Percentiles rank a stretch among this genome's conserved stretches.
phyloP scores from a whole-genome alignment of 92 coral and sea anemone species.

The Plumapathes pennacea region DNA sequence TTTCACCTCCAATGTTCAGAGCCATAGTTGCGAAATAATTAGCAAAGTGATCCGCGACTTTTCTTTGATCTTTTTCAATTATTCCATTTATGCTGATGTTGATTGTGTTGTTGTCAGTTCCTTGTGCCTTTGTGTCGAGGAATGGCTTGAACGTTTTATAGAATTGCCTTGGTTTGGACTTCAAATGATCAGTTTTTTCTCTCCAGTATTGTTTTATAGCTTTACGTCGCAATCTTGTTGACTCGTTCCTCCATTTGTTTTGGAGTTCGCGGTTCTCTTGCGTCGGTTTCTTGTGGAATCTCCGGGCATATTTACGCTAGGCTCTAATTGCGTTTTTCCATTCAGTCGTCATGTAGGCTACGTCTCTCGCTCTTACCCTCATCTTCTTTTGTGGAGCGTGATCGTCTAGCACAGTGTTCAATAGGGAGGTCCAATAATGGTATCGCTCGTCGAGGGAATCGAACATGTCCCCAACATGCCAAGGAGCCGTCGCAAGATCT shows the following conservation, averaged over 20 bases:
- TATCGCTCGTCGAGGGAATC: slow-evolving; percentile 12
- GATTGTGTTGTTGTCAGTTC: background rate
- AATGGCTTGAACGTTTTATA: slow-evolving; percentile 20
- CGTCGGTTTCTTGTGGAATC: background rate
- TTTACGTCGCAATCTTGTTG: slow-evolving; percentile 14
- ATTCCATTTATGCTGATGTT: background rate
- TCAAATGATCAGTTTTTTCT: slow-evolving; percentile 9
- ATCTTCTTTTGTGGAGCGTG: slow-evolving; percentile 9
- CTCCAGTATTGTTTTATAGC: slow-evolving; percentile 22
- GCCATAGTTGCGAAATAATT: slow-evolving; percentile 5
- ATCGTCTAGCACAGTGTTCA: slow-evolving; percentile 1
- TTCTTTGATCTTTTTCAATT: slow-evolving; percentile 7
- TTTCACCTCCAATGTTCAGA: slow-evolving; percentile 3
- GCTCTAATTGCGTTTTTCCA: slow-evolving; percentile 24
- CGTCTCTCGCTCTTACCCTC: slow-evolving; percentile 9
- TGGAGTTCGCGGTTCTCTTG: slow-evolving; percentile 9
- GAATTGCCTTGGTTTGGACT: slow-evolving; percentile 7
- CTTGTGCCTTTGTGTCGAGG: background rate
- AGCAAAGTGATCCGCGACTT: slow-evolving; percentile 8
- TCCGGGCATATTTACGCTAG: slow-evolving; percentile 4
- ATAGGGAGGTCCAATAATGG: background rate
- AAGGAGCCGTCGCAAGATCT: slow-evolving; percentile 5
- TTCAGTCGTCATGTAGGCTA: slow-evolving; percentile 13
- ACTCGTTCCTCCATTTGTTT: slow-evolving; percentile 10
- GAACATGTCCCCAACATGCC: slow-evolving; percentile 13